Percentiles rank a stretch among this genome's conserved stretches.
Conservation (phyloP, 2,888 invertebrate species). For the Cheilosia pagana region DNA sequence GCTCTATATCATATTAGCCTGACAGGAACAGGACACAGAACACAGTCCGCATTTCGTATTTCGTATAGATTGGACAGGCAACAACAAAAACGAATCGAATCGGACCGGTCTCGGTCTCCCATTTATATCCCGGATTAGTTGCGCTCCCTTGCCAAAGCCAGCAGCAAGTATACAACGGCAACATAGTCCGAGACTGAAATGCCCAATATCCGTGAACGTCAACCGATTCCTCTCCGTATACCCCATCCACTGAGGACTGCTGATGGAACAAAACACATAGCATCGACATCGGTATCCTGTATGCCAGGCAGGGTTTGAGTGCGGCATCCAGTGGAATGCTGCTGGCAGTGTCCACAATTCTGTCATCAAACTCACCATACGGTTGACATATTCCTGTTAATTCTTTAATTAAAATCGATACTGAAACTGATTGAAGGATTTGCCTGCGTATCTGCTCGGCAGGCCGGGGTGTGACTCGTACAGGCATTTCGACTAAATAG, state of each 20-base stretch:
- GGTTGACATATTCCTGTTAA: slow-evolving; percentile 76
- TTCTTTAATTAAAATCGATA: slow-evolving; percentile 77
- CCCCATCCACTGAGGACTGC: too few species aligned
- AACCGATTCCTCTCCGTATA: slow-evolving; percentile 11
- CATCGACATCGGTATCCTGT: slow-evolving; percentile 27
- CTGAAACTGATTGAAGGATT: slow-evolving; percentile 76
- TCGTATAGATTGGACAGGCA: not conserved
- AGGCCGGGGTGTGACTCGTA: not conserved
- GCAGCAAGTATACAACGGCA: not conserved
- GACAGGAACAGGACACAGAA: slow-evolving; percentile 74
- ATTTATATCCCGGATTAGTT: slow-evolving; percentile 77
- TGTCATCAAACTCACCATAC: slow-evolving; percentile 74
- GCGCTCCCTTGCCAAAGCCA: slow-evolving; percentile 48
- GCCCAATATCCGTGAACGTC: slow-evolving; percentile 71
- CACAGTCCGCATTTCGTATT: slow-evolving; percentile 11
- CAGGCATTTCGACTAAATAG: slow-evolving; percentile 72
- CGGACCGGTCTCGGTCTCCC: slow-evolving; percentile 71
- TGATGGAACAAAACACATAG: slow-evolving; percentile 10
- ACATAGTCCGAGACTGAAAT: slow-evolving; percentile 54
- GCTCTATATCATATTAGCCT: slow-evolving; percentile 76
- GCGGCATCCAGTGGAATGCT: slow-evolving; percentile 56
- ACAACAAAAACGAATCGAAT: slow-evolving; percentile 66
- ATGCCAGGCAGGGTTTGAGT: not conserved
- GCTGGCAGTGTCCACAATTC: slow-evolving; percentile 60
- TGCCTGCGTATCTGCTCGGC: slow-evolving; percentile 34